Percentiles rank a stretch among this genome's conserved stretches.
Conservation (phyloP, 2,797 vertebrate genomes). For the Spinibarbus caldwelli region DNA sequence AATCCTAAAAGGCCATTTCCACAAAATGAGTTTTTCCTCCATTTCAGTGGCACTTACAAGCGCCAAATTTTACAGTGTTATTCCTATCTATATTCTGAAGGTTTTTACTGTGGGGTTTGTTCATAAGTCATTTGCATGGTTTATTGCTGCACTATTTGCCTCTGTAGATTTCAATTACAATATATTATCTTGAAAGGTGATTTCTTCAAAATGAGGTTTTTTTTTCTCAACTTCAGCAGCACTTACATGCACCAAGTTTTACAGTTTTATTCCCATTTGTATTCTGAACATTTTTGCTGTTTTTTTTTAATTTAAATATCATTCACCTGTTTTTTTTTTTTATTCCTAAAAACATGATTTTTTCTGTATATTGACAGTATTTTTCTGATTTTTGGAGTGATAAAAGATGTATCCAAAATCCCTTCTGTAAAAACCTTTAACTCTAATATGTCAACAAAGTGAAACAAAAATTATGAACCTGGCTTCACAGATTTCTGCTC, state of each 20-base stretch:
- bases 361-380: neutral
- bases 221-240: neutral
- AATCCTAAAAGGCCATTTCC: neutral
- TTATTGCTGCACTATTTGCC: neutral
- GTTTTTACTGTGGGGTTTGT: neutral
- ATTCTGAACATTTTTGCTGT: neutral
- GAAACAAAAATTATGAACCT: neutral
- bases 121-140: neutral
- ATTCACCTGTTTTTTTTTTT: neutral
- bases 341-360: neutral
- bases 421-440: neutral
- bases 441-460: neutral
- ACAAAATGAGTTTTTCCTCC: neutral
- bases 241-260: neutral
- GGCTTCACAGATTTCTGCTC: neutral
- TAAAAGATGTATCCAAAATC: neutral
- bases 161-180: too few species aligned
- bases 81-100: neutral
- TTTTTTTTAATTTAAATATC: neutral
- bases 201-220: neutral
- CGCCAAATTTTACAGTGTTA: neutral
- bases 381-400: neutral
- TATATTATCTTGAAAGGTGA: too few species aligned
- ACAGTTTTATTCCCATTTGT: neutral
- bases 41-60: neutral